Percentiles rank a stretch among this genome's conserved stretches.
Conservation (phyloP, 2,113 vertebrate genomes). For the Pandion haliaetus region DNA sequence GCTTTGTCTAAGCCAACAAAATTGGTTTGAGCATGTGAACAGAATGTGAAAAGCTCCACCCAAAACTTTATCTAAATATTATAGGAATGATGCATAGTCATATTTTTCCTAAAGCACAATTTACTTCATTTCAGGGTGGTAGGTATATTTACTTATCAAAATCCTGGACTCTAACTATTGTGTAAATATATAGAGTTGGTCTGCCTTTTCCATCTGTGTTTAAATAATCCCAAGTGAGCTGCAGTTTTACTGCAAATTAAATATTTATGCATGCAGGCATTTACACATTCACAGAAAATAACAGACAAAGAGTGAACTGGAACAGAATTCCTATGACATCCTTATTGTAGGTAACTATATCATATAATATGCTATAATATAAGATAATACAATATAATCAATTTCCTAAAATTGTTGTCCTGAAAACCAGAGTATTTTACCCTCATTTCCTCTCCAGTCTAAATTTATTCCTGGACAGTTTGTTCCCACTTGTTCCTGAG, state of each 20-base stretch:
- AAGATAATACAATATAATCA: background rate
- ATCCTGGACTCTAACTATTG: background rate
- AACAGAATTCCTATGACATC: background rate
- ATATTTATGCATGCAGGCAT: background rate
- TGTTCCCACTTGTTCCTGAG: conserved; percentile 44
- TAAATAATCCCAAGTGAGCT: background rate
- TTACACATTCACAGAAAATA: background rate
- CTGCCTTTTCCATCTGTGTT: background rate
- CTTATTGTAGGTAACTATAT: background rate
- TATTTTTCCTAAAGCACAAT: background rate
- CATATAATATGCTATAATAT: background rate
- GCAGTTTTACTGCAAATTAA: conserved; percentile 3
- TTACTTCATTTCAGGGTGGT: background rate
- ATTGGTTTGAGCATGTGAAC: background rate
- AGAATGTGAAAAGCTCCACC: background rate
- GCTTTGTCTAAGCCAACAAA: background rate
- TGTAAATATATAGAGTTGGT: background rate
- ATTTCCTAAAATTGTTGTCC: background rate
- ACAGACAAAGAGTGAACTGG: background rate
- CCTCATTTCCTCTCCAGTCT: conserved; percentile 4
- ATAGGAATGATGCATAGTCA: background rate
- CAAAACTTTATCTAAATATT: background rate
- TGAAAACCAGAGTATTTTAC: background rate
- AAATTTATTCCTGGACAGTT: conserved; percentile 56
- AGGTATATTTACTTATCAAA: background rate